phyloP scores from a whole-genome alignment of 2,888 invertebrate species.

The Luffia ferchaultella region DNA sequence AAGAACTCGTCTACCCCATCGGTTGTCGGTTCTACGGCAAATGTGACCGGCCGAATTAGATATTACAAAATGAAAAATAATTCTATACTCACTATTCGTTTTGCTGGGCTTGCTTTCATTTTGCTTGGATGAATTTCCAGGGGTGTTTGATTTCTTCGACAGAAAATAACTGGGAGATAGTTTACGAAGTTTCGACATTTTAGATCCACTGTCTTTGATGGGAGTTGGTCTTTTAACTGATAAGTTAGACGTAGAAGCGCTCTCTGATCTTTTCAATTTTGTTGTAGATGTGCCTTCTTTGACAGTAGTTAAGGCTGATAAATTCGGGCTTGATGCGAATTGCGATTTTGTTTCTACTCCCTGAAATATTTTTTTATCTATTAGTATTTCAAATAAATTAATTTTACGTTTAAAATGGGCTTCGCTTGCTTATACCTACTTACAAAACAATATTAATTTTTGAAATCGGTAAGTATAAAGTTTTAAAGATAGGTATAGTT shows the following conservation, averaged over 20 bases:
- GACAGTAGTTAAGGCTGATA: conserved; percentile 26
- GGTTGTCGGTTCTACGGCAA: too few species aligned
- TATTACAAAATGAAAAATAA: too few species aligned
- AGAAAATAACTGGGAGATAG: conserved; percentile 44
- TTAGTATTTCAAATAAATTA: too few species aligned
- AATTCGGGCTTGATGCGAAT: conserved; percentile 49
- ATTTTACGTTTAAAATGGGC: too few species aligned
- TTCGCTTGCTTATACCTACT: too few species aligned
- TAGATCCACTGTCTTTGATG: conserved; percentile 25
- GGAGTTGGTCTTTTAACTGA: conserved; percentile 19
- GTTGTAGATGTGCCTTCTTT: conserved; percentile 30
- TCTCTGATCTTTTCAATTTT: conserved; percentile 32
- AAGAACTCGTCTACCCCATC: too few species aligned
- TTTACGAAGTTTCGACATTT: conserved; percentile 29
- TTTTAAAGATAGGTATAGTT: too few species aligned
- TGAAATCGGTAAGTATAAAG: too few species aligned
- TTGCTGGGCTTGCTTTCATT: not conserved
- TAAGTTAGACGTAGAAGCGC: conserved; percentile 42
- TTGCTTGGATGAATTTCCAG: not conserved
- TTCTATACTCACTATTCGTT: not conserved
- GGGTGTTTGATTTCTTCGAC: conserved; percentile 25
- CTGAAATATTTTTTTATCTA: too few species aligned
- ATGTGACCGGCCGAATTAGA: too few species aligned
- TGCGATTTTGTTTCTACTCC: conserved; percentile 36
- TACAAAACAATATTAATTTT: too few species aligned